Evolutionary conservation across 2,797 vertebrate genomes (phyloP).

Genomic region (Tragelaphus oryx): DNA sequence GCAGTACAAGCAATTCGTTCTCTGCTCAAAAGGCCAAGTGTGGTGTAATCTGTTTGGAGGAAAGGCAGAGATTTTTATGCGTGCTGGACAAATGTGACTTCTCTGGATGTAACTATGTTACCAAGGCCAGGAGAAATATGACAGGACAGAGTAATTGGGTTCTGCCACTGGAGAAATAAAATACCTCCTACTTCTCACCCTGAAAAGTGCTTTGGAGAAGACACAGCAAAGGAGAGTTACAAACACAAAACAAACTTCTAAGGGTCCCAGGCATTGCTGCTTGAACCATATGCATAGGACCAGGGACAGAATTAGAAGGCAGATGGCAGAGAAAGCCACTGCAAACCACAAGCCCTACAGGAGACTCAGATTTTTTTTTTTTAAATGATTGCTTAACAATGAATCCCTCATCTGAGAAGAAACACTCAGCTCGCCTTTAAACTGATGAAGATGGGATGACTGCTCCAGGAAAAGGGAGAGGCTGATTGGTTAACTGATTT

Average conservation of each 20-base stretch:
- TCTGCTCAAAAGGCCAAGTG: not conserved
- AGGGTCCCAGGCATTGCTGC: not conserved
- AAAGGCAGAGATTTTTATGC: not conserved
- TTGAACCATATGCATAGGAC: not conserved
- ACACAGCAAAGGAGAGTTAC: not conserved
- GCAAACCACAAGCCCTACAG: not conserved
- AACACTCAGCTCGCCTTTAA: not conserved
- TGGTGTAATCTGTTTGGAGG: not conserved
- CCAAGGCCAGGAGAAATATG: conserved; percentile 3
- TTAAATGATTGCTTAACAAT: not conserved
- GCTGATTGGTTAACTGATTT: not conserved
- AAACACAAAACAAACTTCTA: not conserved
- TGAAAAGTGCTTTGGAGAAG: not conserved
- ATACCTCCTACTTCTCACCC: not conserved
- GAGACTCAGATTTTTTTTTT: not conserved
- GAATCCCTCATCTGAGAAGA: not conserved
- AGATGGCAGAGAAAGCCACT: not conserved
- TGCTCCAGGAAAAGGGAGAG: not conserved
- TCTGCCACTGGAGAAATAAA: not conserved
- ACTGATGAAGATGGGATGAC: not conserved
- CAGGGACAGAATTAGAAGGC: not conserved
- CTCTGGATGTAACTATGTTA: not conserved
- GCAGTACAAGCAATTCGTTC: not conserved
- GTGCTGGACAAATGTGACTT: conserved; percentile 9
- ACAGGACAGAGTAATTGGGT: not conserved